Conservation (phyloP, 1,140 invertebrate genomes). For the Pomacea maculata region DNA sequence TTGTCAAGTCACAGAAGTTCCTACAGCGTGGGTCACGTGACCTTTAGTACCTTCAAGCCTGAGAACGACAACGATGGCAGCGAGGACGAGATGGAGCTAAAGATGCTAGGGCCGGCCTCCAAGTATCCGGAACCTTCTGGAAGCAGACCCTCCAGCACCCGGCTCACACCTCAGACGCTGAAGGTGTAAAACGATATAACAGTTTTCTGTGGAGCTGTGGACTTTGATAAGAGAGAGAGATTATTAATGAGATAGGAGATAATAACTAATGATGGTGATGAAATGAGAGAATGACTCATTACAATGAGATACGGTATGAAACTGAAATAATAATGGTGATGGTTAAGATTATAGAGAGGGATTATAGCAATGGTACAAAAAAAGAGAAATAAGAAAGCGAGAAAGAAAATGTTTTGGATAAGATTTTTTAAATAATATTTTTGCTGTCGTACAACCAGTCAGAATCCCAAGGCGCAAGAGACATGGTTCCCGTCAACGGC, state of each 20-base stretch:
- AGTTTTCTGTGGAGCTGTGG: conserved; percentile 5
- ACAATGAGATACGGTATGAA: neutral
- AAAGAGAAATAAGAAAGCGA: no score
- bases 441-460: no score
- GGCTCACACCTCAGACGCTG: conserved; percentile 3
- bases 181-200: neutral
- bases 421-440: no score
- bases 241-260: neutral
- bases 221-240: neutral
- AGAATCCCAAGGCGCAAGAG: neutral
- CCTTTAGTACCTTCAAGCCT: conserved; percentile 24
- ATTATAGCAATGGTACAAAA: neutral
- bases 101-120: conserved; percentile 44
- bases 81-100: conserved; percentile 18
- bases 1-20: conserved; percentile 39
- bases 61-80: conserved; percentile 15
- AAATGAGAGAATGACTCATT: neutral
- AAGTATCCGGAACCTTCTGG: conserved; percentile 45
- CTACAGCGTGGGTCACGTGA: conserved; percentile 1
- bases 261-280: conserved; percentile 1
- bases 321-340: no score
- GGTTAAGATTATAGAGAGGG: no score
- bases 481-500: neutral
- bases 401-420: no score
- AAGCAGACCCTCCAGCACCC: conserved; percentile 27